phyloP scores from a whole-genome alignment of 2,113 vertebrate species.

The Micronisus gabar region DNA sequence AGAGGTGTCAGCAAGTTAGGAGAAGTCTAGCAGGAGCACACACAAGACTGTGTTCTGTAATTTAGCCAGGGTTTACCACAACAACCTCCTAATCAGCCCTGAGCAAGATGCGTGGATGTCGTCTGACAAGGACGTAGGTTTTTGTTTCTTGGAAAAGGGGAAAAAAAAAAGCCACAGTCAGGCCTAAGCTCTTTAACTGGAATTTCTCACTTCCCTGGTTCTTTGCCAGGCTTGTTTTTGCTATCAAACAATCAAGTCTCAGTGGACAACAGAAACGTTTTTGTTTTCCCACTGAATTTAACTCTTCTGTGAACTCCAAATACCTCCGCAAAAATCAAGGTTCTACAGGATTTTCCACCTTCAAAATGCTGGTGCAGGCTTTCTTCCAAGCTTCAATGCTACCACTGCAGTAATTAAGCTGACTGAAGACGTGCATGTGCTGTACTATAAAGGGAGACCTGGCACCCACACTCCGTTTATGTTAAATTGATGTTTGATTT shows the following conservation, averaged over 20 bases:
- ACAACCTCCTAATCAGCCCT: background rate
- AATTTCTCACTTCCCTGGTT: background rate
- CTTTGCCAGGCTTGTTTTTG: background rate
- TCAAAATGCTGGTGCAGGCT: background rate
- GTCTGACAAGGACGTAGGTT: background rate
- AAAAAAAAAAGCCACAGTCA: background rate
- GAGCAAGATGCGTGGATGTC: background rate
- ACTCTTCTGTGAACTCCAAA: background rate
- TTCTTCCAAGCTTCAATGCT: background rate
- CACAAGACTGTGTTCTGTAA: background rate
- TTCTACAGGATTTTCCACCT: background rate
- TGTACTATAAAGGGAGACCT: background rate
- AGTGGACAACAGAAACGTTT: background rate
- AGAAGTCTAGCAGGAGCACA: background rate
- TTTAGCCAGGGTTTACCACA: background rate
- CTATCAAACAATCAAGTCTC: background rate
- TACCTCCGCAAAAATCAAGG: background rate
- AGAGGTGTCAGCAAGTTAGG: background rate
- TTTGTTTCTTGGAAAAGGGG: background rate
- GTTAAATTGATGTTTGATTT: constrained; percentile 24
- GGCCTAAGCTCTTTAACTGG: background rate
- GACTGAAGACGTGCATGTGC: background rate
- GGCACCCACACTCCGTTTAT: background rate
- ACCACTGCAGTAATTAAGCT: background rate
- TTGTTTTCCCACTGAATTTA: background rate